Evolutionary conservation across 1,140 invertebrate genomes (phyloP), one percentile per base, ranked within the genome.

Genomic region (Drosophila neocordata): DNA sequence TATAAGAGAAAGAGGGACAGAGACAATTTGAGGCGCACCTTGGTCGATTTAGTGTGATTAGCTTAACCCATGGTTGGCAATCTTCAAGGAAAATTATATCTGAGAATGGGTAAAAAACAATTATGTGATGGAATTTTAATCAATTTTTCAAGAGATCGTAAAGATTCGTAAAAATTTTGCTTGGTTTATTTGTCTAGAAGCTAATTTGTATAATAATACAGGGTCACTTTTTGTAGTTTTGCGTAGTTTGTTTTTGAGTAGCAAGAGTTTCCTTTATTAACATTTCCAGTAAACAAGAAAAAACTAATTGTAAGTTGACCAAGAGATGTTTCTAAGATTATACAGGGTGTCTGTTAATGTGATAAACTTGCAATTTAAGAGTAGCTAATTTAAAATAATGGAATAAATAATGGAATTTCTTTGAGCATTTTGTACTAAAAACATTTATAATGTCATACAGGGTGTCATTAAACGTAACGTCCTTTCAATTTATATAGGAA

Each of bases 11-110:
- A 72, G 70, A 4, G 2, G 11, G 20, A 56, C 60, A 38, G 27
- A 31, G 71, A 74, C 71, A 11, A 9, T 24, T 20, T 48, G 71
- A 56, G 60, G 62, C 70, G 55, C 58, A 60, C 35, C 57, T 18
- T 41, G 37, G 31, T 8, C 18, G 12, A 24, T 22, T 22, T 20
- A 34, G 35, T 38, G 41, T 20, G 41, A 48, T 48, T 48, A 48
- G 31, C 31, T 59, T 59, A 35, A 59, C 56, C 34, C 56, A 37
- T 15, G 20, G 11, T 59, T 59, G 9, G 18, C 41, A 48, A 48
- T 20, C 41, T 48, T 11, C 18, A 48, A 20, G 41, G 6, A 20
- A 20, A 48, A 48, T 48, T 48, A 48, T 48, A 8, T 9, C 9
- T 3, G 41, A 20, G 15, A 48, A 48, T 48, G 8, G 41, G 18